Conservation (phyloP, 2,797 vertebrate species). For the Eptatretus atami region DNA sequence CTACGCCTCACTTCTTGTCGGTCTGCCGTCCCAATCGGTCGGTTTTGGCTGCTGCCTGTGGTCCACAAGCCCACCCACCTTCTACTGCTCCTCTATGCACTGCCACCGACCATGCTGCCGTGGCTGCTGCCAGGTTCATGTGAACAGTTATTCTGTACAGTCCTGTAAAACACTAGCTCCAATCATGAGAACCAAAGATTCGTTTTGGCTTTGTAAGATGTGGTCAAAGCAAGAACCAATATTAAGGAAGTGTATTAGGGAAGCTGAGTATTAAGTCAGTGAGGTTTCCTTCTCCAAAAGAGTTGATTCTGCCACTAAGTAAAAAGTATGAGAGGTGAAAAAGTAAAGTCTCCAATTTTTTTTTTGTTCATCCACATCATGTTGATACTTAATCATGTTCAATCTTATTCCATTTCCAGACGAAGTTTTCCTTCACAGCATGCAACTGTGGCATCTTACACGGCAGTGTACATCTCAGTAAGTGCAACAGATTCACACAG, state of each 20-base stretch:
- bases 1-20: slow-evolving; percentile 73
- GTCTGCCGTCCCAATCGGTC: slow-evolving; percentile 95
- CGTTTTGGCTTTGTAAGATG: no score
- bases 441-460: slow-evolving; percentile 72
- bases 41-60: slow-evolving; percentile 31
- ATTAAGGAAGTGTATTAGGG: no score
- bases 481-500: slow-evolving; percentile 18
- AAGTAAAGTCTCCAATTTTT: slow-evolving; percentile 5
- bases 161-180: no score
- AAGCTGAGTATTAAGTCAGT: no score
- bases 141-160: not conserved
- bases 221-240: no score
- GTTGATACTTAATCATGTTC: slow-evolving; percentile 14
- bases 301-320: no score
- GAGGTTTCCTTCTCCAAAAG: no score
- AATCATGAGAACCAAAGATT: no score
- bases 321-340: no score
- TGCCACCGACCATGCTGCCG: slow-evolving; percentile 35
- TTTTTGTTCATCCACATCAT: slow-evolving; percentile 10
- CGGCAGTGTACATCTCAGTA: slow-evolving; percentile 83
- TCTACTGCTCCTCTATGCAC: slow-evolving; percentile 24
- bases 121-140: slow-evolving; percentile 61
- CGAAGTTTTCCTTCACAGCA: slow-evolving; percentile 95
- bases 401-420: slow-evolving; percentile 30
- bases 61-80: no score